Evolutionary conservation across 2,888 invertebrate genomes (phyloP).

Genomic region (Aricia artaxerxes): DNA sequence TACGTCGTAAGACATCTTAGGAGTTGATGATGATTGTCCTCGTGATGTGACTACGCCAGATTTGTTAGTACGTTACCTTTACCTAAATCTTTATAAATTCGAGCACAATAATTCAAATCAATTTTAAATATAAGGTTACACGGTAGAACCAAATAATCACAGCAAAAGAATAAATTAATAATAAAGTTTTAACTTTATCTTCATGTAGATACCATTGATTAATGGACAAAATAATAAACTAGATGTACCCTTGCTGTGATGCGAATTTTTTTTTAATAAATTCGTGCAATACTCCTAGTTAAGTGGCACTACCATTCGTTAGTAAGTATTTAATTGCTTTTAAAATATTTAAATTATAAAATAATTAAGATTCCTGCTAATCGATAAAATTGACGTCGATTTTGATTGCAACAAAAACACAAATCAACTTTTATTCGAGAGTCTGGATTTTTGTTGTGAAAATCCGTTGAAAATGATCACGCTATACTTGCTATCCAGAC

Average conservation of each 20-base stretch:
- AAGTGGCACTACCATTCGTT: conserved; percentile 6
- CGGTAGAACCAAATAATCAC: not conserved
- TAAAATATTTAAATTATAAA: not conserved
- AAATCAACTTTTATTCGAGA: conserved; percentile 4
- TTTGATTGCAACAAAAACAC: not conserved
- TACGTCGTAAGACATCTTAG: not conserved
- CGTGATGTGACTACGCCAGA: not conserved
- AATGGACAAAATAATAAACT: not conserved
- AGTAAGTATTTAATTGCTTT: not conserved
- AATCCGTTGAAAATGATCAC: not conserved
- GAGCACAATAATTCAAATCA: not conserved
- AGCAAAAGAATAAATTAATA: not conserved
- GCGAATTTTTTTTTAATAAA: not conserved
- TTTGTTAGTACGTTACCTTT: not conserved
- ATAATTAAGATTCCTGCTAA: not conserved
- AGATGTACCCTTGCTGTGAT: not conserved
- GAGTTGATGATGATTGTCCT: not conserved
- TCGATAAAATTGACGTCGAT: conserved; percentile 5
- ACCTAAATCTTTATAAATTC: conserved; percentile 14
- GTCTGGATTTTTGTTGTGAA: not conserved
- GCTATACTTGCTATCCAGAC: not conserved
- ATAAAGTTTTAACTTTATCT: not conserved
- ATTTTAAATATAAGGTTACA: not conserved
- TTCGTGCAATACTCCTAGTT: not conserved
- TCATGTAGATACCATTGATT: not conserved